Evolutionary conservation across 2,888 invertebrate species (phyloP).

Genomic region (Eilema caniola): DNA sequence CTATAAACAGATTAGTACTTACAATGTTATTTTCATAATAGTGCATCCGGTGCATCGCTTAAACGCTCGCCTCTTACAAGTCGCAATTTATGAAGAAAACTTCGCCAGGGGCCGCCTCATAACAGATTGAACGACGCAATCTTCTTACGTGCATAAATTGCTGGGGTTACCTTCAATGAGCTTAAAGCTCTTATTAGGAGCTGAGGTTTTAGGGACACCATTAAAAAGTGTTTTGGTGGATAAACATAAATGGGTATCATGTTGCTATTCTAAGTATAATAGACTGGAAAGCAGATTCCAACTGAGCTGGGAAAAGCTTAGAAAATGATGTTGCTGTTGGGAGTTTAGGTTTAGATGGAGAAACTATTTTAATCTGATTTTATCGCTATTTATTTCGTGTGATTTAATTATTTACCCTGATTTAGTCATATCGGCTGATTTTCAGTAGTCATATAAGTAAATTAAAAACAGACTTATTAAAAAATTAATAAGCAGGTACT

Average conservation of each 20-base stretch:
- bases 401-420: too few relatives aligned
- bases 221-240: conserved; percentile 1
- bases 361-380: too few relatives aligned
- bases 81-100: conserved; percentile 73
- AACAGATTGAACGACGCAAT: conserved; percentile 73
- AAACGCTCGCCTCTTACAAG: conserved; percentile 68
- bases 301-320: too few relatives aligned
- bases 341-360: too few relatives aligned
- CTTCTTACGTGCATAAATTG: conserved; percentile 80
- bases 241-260: background rate
- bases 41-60: conserved; percentile 66
- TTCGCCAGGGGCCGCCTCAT: conserved; percentile 52
- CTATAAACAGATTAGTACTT: background rate
- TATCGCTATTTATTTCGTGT: too few relatives aligned
- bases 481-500: too few relatives aligned
- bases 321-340: too few relatives aligned
- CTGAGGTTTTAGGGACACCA: conserved; percentile 23
- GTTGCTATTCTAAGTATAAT: too few relatives aligned
- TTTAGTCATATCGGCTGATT: too few relatives aligned
- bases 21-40: conserved; percentile 26
- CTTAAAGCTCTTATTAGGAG: conserved; percentile 69
- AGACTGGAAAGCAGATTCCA: too few relatives aligned
- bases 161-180: conserved; percentile 64
- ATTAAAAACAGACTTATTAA: too few relatives aligned
- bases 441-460: too few relatives aligned